Evolutionary conservation across 2,888 invertebrate species (phyloP), one percentile per base, ranked within the genome.

Genomic region (Melanchra persicariae): DNA sequence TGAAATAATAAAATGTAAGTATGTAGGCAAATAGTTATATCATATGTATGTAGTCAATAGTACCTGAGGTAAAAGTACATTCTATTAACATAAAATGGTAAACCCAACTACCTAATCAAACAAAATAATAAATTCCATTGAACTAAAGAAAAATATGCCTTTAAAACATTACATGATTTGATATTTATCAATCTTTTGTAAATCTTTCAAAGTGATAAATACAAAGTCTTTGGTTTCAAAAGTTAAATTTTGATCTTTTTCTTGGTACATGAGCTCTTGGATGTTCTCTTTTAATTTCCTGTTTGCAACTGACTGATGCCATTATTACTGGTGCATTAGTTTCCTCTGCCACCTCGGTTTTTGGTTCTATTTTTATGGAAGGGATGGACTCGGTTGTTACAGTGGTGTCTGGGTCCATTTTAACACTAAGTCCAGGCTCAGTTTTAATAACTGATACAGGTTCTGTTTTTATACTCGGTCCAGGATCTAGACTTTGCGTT

Each of bases 221-320:
- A 37, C 9, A 60, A 60, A 37, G 30, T 37, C 19, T 52, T 47
- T 62, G 19, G 37, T 47, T 34, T 78, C n/a, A 79, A 55, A 78
- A 80, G 26, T 78, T 78, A 24, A 78, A 75, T 64, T 80, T 85
- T 3, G 76, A 52, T 77, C 76, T 80, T 77, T 85, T 84, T 49
- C 82, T 70, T 47, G 68, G 76, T 7, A 69, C 47, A 17, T 62
- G 60, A n/a, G 57, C 70, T 59, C 54, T 60, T 47, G 45, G 22
- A 6, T 54, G 45, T 57, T 79, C 83, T 7, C 52, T 76, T 54
- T 81, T 83, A 2, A 69, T 45, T 67, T 82, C 81, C 63, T 77
- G 85, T 55, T 84, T 81, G 15, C 71, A 77, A 43, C 52, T 77
- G 0, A 72, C 37, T 6, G 67, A 40, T 12, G 57, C 30, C 6